These are phyloP conservation scores for Sipha maydis DNA, from an alignment of 2,888 invertebrate species.

Conservation along the genomic window DNA sequence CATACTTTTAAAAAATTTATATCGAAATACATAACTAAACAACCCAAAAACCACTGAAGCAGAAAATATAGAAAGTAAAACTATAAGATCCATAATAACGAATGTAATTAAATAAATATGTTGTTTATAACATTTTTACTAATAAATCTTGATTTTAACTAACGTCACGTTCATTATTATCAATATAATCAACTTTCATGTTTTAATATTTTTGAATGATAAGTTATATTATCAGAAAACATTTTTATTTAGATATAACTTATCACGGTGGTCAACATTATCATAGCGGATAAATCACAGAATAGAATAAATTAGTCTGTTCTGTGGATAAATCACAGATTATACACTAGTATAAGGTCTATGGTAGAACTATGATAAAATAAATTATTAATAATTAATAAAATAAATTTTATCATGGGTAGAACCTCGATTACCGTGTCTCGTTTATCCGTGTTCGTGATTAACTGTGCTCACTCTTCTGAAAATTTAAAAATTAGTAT, in stretches of 20 bases:
- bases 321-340: no score
- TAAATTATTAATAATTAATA: no score
- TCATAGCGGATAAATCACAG: neutral
- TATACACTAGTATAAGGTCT: no score
- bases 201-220: neutral
- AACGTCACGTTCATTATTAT: neutral
- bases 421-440: no score
- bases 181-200: neutral
- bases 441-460: no score
- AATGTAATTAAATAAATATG: neutral
- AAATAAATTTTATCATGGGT: no score
- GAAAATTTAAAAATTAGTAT: no score
- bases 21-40: constrained; percentile 63
- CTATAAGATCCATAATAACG: constrained; percentile 60
- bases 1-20: constrained; percentile 53
- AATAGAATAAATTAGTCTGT: no score
- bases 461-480: no score
- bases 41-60: constrained; percentile 63
- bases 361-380: no score
- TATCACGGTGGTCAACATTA: neutral
- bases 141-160: no score
- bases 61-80: constrained; percentile 63
- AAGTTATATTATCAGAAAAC: no score
- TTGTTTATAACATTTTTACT: neutral
- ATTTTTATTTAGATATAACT: neutral